A percentile compares a stretch with the other conserved stretches of the same genome.
phyloP scores from a whole-genome alignment of 2,113 vertebrate genomes.

The Oryctolagus cuniculus region DNA sequence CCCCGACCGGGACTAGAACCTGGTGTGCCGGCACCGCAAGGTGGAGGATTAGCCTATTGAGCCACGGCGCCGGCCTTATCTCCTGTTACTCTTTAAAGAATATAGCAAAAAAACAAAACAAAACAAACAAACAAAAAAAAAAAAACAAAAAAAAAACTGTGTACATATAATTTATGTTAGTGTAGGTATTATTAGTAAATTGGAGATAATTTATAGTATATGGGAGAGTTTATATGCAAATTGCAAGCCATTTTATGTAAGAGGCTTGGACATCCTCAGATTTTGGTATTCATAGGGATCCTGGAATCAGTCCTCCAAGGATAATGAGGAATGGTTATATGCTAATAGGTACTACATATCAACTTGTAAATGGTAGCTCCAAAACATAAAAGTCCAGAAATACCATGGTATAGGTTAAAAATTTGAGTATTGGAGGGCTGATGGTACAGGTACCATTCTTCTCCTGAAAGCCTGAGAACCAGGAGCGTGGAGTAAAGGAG shows the following conservation, averaged over 20 bases:
- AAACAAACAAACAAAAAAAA: no score
- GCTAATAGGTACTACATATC: not conserved
- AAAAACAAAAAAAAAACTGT: no score
- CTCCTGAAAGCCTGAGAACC: not conserved
- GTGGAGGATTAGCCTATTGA: no score
- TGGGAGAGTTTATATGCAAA: not conserved
- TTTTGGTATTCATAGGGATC: no score
- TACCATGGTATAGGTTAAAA: no score
- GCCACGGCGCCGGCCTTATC: no score
- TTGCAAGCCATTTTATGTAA: not conserved
- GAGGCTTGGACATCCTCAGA: not conserved
- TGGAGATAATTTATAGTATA: not conserved
- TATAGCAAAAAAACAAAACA: no score
- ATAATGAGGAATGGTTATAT: not conserved
- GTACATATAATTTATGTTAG: no score
- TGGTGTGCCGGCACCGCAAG: no score
- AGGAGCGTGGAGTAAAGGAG: not conserved
- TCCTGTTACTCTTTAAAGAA: no score
- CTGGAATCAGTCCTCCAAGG: no score
- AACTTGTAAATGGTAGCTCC: not conserved
- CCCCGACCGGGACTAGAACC: no score
- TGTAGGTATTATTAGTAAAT: not conserved
- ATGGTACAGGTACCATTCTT: not conserved
- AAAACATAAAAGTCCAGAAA: not conserved
- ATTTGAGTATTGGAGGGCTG: rapidly evolving